Conservation (phyloP, 1,140 invertebrate genomes). For the Drosophila pseudoobscura region DNA sequence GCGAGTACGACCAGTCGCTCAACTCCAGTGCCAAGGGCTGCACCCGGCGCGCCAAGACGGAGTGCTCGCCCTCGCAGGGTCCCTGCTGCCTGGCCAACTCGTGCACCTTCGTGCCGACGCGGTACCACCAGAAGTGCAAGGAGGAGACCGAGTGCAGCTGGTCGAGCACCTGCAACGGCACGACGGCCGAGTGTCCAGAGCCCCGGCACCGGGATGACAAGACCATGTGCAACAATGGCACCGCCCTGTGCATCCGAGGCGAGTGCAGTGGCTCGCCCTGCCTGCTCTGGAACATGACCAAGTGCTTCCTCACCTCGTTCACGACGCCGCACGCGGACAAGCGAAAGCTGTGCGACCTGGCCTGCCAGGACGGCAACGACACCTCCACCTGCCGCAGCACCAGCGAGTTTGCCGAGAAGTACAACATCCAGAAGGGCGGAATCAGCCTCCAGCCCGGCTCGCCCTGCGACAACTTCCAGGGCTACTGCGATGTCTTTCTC, state of each 20-base stretch:
- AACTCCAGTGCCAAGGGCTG: slow-evolving; percentile 92
- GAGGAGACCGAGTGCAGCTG: slow-evolving; percentile 94
- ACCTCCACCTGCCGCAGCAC: slow-evolving; percentile 92
- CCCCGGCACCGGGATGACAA: slow-evolving; percentile 90
- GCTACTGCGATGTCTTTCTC: slow-evolving; percentile 99
- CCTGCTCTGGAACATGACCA: slow-evolving; percentile 95
- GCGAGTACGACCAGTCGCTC: slow-evolving; percentile 87
- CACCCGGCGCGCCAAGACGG: slow-evolving; percentile 88
- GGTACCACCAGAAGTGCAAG: slow-evolving; percentile 89
- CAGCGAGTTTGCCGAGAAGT: slow-evolving; percentile 90
- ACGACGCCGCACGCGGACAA: slow-evolving; percentile 91
- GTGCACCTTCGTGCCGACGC: slow-evolving; percentile 91
- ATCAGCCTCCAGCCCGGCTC: slow-evolving; percentile 96
- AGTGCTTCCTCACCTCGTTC: slow-evolving; percentile 97
- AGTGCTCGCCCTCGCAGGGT: slow-evolving; percentile 98
- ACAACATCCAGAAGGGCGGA: slow-evolving; percentile 91
- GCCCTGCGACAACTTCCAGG: slow-evolving; percentile 98
- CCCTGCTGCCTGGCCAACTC: slow-evolving; percentile 94
- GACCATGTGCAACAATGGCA: slow-evolving; percentile 93
- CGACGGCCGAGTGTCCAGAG: slow-evolving; percentile 92
- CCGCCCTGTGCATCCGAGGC: slow-evolving; percentile 95
- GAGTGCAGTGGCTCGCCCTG: slow-evolving; percentile 98
- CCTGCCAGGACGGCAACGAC: slow-evolving; percentile 94
- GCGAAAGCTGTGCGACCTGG: slow-evolving; percentile 96
- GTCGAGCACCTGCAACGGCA: slow-evolving; percentile 93